Evolutionary conservation across 2,888 invertebrate genomes (phyloP).

Genomic region (Bimastos eiseni): DNA sequence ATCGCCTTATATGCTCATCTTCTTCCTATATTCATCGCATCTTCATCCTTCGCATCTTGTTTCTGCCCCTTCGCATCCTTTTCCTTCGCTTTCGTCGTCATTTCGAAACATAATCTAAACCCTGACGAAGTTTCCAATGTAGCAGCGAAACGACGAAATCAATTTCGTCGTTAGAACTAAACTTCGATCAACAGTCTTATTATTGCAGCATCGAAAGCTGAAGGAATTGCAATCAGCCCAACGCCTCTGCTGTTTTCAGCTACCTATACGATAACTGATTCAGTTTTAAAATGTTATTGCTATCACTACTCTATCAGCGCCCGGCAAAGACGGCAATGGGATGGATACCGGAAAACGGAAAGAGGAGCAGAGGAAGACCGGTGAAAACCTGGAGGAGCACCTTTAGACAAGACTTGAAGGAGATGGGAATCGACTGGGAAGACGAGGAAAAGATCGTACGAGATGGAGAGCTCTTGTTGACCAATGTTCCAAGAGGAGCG

Average conservation of each 20-base stretch:
- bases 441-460: too few relatives aligned
- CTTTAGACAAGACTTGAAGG: too few relatives aligned
- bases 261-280: not conserved
- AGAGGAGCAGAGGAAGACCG: too few relatives aligned
- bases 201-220: not conserved
- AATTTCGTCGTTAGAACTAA: not conserved
- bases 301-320: slow-evolving; percentile 18
- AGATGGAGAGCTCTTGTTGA: too few relatives aligned
- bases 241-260: not conserved
- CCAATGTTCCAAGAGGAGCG: too few relatives aligned
- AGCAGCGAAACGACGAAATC: slow-evolving; percentile 13
- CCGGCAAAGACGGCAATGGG: too few relatives aligned
- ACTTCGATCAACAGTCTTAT: not conserved
- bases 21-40: slow-evolving; percentile 27
- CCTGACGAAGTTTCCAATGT: not conserved
- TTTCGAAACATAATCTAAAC: not conserved
- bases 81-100: not conserved
- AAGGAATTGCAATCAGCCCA: not conserved
- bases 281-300: not conserved
- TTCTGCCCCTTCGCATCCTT: slow-evolving; percentile 19
- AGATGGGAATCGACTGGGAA: too few relatives aligned
- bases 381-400: too few relatives aligned
- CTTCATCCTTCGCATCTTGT: slow-evolving; percentile 15
- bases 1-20: slow-evolving; percentile 30
- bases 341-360: too few relatives aligned